Base-by-base conservation (phyloP, 2,888 invertebrate genomes). In the Venusia cambrica region DNA sequence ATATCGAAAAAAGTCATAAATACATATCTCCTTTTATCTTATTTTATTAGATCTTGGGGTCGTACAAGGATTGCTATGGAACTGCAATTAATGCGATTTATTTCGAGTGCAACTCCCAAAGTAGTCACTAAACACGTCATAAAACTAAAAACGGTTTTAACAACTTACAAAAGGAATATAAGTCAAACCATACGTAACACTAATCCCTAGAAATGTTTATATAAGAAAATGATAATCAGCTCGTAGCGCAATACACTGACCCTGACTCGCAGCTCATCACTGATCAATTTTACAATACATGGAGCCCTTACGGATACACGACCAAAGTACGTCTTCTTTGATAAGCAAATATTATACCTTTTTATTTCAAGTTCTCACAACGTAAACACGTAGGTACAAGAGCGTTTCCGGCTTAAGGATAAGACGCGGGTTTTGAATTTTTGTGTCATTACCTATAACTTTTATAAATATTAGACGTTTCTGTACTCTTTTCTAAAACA, bases 191-290 rank as follows among this genome's bases (percentile, higher is more conserved):
- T 78, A 77, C 73, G 73, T 78, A 77, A 79, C 67, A 68, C 78
- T 78, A 80, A 76, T 67, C 57, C 69, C 81, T 85, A 85, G 72
- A 73, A 77, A 73, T 74, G 60, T 76, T 77, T 73, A 76, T n/a
- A 77, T 76, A 73, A 73, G 83, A 83, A 85, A 84, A 79, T 75
- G 75, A 76, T 81, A 77, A 73, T 80, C 83, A 80, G 81, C 84
- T 83, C 75, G 80, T 76, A 85, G 78, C 85, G 77, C 80, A 75
- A 77, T 78, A 77, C 75, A 77, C 72, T 74, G 72, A 76, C 71
- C 73, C 71, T 74, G 75, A 76, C 68, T 73, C n/a, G n/a, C n/a
- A n/a, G n/a, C n/a, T n/a, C 70, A 83, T 81, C 84, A 83, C 85
- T 84, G 79, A 81, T 77, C 74, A 67, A 74, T 73, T 75, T 69